Conservation (phyloP, 2,888 invertebrate species). For the Tiliacea aurago region DNA sequence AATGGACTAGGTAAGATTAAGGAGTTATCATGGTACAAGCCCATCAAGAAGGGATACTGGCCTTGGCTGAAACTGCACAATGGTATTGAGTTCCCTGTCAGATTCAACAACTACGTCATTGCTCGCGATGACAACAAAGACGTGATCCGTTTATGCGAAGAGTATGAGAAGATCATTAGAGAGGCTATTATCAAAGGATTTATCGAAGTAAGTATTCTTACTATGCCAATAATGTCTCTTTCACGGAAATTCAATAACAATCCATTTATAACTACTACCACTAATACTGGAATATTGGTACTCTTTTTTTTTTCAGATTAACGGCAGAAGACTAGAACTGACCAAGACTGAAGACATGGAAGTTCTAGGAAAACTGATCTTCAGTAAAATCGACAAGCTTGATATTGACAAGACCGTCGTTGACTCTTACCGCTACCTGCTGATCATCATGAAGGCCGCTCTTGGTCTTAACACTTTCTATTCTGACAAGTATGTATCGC, state of each 20-base stretch:
- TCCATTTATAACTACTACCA: neutral
- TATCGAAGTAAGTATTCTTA: constrained; percentile 78
- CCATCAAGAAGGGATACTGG: constrained; percentile 89
- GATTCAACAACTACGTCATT: constrained; percentile 85
- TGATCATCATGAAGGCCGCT: constrained; percentile 89
- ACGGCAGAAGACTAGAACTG: constrained; percentile 80
- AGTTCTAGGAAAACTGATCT: constrained; percentile 89
- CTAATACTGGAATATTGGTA: neutral
- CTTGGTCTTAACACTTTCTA: constrained; percentile 81
- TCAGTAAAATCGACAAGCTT: constrained; percentile 83
- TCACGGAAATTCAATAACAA: neutral
- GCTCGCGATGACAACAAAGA: constrained; percentile 77
- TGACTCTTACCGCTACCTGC: constrained; percentile 90
- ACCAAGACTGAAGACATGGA: constrained; percentile 88
- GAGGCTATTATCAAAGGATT: constrained; percentile 91
- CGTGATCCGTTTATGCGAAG: constrained; percentile 76
- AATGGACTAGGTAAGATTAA: constrained; percentile 86
- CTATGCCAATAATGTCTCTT: neutral
- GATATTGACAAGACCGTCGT: constrained; percentile 78
- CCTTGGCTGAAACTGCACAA: constrained; percentile 90
- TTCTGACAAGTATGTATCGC: constrained; percentile 82
- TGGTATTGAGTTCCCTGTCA: constrained; percentile 89
- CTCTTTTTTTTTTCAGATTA: constrained; percentile 72
- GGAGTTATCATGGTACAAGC: constrained; percentile 85
- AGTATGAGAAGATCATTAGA: constrained; percentile 89